These are phyloP conservation scores for Anguilla megastoma DNA, from an alignment of 2,797 vertebrate species.

Conservation along the genomic window DNA sequence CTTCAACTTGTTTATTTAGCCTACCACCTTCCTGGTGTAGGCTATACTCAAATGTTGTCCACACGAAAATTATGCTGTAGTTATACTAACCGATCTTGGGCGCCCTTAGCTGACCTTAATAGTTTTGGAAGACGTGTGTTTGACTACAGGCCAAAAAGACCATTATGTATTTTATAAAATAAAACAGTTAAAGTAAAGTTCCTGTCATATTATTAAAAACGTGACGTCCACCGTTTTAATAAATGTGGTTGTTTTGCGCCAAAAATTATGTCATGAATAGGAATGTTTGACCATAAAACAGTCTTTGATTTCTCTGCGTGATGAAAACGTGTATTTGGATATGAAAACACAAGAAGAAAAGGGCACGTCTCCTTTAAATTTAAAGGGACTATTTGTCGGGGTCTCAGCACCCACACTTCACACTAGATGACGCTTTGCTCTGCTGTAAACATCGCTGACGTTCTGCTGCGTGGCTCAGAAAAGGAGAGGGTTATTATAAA, in stretches of 20 bases:
- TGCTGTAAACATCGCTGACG: conserved; percentile 79
- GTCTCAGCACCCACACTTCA: conserved; percentile 49
- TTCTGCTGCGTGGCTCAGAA: conserved; percentile 67
- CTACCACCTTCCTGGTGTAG: neutral
- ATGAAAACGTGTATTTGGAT: neutral
- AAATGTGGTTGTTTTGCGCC: neutral
- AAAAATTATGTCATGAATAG: neutral
- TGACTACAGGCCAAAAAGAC: neutral
- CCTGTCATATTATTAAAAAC: neutral
- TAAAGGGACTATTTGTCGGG: conserved; percentile 54
- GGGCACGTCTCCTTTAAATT: conserved; percentile 71
- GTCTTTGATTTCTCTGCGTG: neutral
- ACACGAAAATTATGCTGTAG: neutral
- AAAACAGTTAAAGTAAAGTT: neutral
- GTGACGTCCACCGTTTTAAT: neutral
- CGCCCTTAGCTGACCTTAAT: too few relatives aligned
- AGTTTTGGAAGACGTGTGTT: neutral
- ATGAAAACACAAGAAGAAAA: neutral
- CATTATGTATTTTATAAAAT: neutral
- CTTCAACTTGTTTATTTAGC: neutral
- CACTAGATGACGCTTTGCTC: conserved; percentile 70
- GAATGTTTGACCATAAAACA: conserved; percentile 53
- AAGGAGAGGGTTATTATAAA: conserved; percentile 58
- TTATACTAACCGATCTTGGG: too few relatives aligned
- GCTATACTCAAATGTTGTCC: neutral